A percentile compares a stretch with the other conserved stretches of the same genome.
Evolutionary conservation across 2,888 invertebrate genomes (phyloP).

Genomic region (Yponomeuta malinellus): DNA sequence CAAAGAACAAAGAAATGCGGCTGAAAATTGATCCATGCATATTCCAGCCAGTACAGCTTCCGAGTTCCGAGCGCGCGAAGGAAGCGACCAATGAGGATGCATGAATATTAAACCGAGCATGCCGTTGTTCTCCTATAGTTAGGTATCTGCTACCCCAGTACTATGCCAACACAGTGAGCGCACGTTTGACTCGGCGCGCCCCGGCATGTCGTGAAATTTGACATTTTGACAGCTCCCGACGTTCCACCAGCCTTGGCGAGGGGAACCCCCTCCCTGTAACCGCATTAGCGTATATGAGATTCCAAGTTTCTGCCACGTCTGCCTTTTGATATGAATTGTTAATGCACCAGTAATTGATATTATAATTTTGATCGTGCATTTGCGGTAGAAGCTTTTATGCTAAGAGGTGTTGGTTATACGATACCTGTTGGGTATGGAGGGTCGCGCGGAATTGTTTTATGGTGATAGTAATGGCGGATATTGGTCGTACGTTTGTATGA

Average conservation of each 20-base stretch:
- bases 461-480: neutral
- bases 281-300: constrained; percentile 64
- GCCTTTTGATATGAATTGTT: constrained; percentile 74
- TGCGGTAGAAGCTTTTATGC: constrained; percentile 48
- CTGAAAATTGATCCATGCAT: constrained; percentile 67
- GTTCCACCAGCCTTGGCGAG: constrained; percentile 50
- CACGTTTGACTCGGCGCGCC: constrained; percentile 73
- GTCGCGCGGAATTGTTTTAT: constrained; percentile 14
- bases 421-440: constrained; percentile 16
- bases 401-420: constrained; percentile 26
- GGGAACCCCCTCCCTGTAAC: constrained; percentile 49
- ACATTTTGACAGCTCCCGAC: constrained; percentile 77
- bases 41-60: constrained; percentile 53
- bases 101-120: constrained; percentile 62
- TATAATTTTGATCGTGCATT: constrained; percentile 69
- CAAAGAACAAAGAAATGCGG: constrained; percentile 21
- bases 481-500: neutral
- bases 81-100: constrained; percentile 65
- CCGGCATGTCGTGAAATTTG: constrained; percentile 74
- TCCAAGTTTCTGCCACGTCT: constrained; percentile 69
- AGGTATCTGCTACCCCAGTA: constrained; percentile 22
- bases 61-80: constrained; percentile 35
- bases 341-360: constrained; percentile 75
- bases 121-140: constrained; percentile 37
- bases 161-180: constrained; percentile 61